Evolutionary conservation across 2,888 invertebrate species (phyloP).

Genomic region (Argyra leucocephala): DNA sequence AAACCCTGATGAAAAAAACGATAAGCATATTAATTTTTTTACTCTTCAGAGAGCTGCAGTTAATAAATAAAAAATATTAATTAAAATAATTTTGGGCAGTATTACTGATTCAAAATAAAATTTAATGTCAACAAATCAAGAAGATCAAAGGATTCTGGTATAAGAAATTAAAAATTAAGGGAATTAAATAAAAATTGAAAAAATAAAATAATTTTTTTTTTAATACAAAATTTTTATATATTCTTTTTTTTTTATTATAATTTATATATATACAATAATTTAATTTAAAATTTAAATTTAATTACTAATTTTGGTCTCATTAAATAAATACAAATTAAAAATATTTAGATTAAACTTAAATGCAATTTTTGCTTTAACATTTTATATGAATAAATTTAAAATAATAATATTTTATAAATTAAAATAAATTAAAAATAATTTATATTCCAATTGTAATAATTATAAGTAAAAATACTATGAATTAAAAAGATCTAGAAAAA

Average conservation of each 20-base stretch:
- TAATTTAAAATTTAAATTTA: background rate
- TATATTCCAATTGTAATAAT: too few relatives aligned
- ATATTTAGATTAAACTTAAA: slow-evolving; percentile 1
- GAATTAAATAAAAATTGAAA: background rate
- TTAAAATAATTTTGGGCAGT: too few relatives aligned
- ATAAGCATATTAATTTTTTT: too few relatives aligned
- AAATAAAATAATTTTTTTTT: background rate
- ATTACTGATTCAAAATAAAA: too few relatives aligned
- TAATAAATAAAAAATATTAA: too few relatives aligned
- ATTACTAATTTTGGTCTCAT: slow-evolving; percentile 1
- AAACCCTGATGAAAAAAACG: too few relatives aligned
- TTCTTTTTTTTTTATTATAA: background rate
- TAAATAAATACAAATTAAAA: slow-evolving; percentile 1
- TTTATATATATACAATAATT: background rate
- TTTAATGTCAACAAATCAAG: too few relatives aligned
- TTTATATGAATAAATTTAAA: background rate
- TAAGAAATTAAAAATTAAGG: background rate
- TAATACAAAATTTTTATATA: background rate
- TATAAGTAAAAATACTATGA: too few relatives aligned
- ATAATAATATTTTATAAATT: background rate
- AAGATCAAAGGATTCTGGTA: too few relatives aligned
- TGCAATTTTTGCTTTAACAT: slow-evolving; percentile 4
- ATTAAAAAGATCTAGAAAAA: too few relatives aligned
- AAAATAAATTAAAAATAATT: background rate
- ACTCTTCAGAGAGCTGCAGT: too few relatives aligned